Evolutionary conservation across 2,797 vertebrate species (phyloP).

Genomic region (Enteromius treurensis): DNA sequence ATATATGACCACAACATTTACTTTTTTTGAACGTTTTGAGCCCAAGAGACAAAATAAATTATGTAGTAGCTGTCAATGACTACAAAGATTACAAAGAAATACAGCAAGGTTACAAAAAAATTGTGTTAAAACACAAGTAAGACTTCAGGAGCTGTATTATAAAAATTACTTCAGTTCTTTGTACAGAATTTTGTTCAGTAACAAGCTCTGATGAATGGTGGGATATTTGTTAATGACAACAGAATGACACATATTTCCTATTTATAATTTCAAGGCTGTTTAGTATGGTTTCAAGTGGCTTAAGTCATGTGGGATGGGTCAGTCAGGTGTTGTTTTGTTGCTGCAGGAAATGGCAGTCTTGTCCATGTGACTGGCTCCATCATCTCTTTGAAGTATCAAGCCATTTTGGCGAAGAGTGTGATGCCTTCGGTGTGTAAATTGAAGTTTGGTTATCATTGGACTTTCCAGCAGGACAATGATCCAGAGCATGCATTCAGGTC

Average conservation of each 20-base stretch:
- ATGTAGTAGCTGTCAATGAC: neutral
- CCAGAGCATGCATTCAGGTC: neutral
- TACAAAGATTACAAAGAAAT: too few species aligned
- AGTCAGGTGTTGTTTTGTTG: neutral
- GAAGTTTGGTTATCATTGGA: constrained; percentile 11
- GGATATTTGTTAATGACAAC: neutral
- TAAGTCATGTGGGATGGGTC: neutral
- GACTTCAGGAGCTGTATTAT: neutral
- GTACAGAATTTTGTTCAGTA: too few species aligned
- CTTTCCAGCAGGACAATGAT: constrained; percentile 11
- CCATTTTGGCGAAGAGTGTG: neutral
- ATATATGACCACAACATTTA: neutral
- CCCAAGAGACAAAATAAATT: neutral
- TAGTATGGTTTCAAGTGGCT: neutral
- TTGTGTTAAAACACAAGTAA: too few species aligned
- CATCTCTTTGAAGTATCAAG: constrained; percentile 2
- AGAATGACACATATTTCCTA: neutral
- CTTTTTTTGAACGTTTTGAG: neutral
- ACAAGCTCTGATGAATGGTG: too few species aligned
- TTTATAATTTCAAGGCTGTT: neutral
- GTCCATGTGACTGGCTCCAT: neutral
- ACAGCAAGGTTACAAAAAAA: neutral
- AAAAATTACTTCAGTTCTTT: neutral
- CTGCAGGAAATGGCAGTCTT: neutral
- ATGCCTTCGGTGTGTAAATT: constrained; percentile 9